A percentile compares a stretch with the other conserved stretches of the same genome.
These are phyloP conservation scores for Speoplatyrhinus poulsoni DNA, from an alignment of 2,113 vertebrate genomes.

Conservation along the genomic window DNA sequence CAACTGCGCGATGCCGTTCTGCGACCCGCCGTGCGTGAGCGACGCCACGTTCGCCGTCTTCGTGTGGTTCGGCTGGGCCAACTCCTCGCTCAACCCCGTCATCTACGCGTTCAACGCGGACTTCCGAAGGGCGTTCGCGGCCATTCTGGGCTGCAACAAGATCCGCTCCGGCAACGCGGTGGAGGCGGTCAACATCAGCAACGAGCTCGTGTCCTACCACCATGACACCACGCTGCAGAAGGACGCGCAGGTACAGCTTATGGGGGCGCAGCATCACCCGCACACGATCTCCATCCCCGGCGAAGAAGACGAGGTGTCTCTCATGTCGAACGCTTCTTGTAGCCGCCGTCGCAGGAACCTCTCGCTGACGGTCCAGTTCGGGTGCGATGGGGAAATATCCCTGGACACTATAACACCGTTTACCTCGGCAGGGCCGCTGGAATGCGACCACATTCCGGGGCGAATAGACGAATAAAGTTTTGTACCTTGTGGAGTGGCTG, in stretches of 20 bases:
- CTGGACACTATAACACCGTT: constrained; percentile 66
- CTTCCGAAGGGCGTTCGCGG: constrained; percentile 79
- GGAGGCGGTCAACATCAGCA: constrained; percentile 77
- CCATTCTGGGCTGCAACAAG: constrained; percentile 73
- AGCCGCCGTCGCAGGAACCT: constrained; percentile 40
- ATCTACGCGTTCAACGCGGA: constrained; percentile 84
- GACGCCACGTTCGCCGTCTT: constrained; percentile 81
- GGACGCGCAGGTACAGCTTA: constrained; percentile 52
- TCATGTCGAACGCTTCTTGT: constrained; percentile 53
- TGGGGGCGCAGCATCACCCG: constrained; percentile 34
- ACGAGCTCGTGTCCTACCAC: constrained; percentile 79
- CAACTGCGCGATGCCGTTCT: constrained; percentile 84
- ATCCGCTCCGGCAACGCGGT: constrained; percentile 72
- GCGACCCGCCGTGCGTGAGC: constrained; percentile 75
- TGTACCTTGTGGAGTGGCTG: too few relatives aligned
- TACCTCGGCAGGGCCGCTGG: constrained; percentile 30
- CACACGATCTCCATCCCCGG: constrained; percentile 53
- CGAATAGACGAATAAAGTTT: constrained; percentile 21
- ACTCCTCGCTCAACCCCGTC: constrained; percentile 82
- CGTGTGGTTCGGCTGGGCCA: constrained; percentile 85
- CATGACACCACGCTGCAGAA: constrained; percentile 78
- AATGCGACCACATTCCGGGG: constrained; percentile 61
- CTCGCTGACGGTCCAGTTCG: constrained; percentile 61
- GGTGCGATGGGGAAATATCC: constrained; percentile 70
- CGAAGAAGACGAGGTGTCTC: constrained; percentile 37